Base-by-base conservation (phyloP, 2,888 invertebrate genomes). In the Apodemia duryi region DNA sequence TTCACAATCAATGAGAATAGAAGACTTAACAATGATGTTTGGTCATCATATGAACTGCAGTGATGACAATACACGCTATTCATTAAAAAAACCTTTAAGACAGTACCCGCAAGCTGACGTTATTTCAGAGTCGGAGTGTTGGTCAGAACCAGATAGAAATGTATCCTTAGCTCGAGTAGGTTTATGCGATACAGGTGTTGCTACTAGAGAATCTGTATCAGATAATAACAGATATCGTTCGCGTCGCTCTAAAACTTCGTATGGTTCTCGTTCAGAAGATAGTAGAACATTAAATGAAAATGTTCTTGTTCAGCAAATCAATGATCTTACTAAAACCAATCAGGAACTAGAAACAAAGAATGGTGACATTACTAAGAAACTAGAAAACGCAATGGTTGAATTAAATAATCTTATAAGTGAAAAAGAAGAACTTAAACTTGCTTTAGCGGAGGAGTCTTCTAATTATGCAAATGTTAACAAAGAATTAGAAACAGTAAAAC, bases 71-170 rank as follows among this genome's bases (percentile, higher is more conserved):
- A 75, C 77, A 62, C 79, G 76, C 70, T 74, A 72, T 67, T 80
- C 79, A 1, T 70, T 72, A 9, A 78, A 73, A 65, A 85, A 78
- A 71, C 70, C 77, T 41, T 65, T 77, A 6, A 81, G 78, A 72
- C 75, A 78, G 67, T 77, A 82, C 62, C 84, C 87, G 43, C 85
- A 83, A 74, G 84, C 84, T 5, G 91, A 91, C 72, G 65, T 82
- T 21, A 82, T 85, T 67, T 91, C 91, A 0, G 97, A 97, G 78
- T 96, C 97, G 0, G 97, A 97, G 79, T 95, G 96, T 46, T 97
- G 97, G 95, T 97, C 97, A 0, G 97, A 97, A 78, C 97, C 97
- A 0, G 97, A 97, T 78, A 93, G 96, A 61, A 94, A 94, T 68
- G 96, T 97, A 2, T 97, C 97, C 0, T 85, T 95, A 68, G 96